A percentile compares a stretch with the other conserved stretches of the same genome.
These are phyloP conservation scores for Sylvia borin DNA, from an alignment of 2,797 vertebrate genomes.

Conservation along the genomic window DNA sequence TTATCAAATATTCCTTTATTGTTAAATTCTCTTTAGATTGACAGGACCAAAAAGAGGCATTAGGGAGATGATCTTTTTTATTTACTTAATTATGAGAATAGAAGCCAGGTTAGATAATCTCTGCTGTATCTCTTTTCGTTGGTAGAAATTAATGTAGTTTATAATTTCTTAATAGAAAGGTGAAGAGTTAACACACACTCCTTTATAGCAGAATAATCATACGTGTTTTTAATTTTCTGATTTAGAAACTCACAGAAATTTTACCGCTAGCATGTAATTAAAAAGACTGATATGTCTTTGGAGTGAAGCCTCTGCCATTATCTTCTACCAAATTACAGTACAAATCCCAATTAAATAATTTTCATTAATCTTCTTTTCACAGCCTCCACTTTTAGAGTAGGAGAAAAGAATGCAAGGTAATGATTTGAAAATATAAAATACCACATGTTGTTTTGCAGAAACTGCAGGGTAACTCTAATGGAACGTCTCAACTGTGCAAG, in stretches of 20 bases:
- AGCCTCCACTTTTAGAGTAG: neutral
- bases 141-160: neutral
- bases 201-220: neutral
- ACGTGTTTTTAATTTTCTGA: neutral
- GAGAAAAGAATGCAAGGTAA: neutral
- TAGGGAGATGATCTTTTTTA: neutral
- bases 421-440: neutral
- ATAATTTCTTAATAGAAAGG: neutral
- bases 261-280: neutral
- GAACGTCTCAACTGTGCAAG: neutral
- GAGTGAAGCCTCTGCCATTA: neutral
- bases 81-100: neutral
- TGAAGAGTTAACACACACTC: neutral
- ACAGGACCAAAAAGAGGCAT: neutral
- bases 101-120: neutral
- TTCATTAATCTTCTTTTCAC: neutral
- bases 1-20: neutral
- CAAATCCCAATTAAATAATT: neutral
- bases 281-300: neutral
- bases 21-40: neutral
- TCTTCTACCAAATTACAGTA: neutral
- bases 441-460: neutral
- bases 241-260: neutral
- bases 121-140: neutral
- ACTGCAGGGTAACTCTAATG: neutral